Percentiles rank a stretch among this genome's conserved stretches.
phyloP scores from a whole-genome alignment of 2,113 vertebrate genomes.

The Dicentrarchus labrax region DNA sequence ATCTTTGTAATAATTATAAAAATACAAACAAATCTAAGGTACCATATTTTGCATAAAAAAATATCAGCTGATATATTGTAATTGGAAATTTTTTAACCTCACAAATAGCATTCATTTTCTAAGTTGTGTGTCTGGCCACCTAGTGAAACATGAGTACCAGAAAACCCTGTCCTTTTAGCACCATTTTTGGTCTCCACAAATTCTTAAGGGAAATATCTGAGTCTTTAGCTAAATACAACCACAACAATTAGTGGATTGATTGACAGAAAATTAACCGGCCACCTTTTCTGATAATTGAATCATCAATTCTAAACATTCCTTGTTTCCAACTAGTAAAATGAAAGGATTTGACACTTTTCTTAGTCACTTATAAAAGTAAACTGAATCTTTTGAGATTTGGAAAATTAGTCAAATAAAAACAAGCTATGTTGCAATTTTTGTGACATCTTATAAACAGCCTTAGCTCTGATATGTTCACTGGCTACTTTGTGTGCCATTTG shows the following conservation, averaged over 20 bases:
- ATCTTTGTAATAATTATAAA: no score
- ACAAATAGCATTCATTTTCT: neutral
- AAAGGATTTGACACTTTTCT: neutral
- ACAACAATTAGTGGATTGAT: neutral
- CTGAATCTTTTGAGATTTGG: neutral
- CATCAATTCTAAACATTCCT: no score
- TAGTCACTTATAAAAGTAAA: neutral
- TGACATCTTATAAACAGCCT: neutral
- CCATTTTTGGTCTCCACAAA: neutral
- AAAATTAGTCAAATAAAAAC: no score
- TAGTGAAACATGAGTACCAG: neutral
- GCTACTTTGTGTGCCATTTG: neutral
- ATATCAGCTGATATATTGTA: no score
- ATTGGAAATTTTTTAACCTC: no score
- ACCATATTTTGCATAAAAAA: no score
- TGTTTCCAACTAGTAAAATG: neutral
- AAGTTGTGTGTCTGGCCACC: neutral
- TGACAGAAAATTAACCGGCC: neutral
- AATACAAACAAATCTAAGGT: no score
- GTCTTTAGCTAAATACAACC: neutral
- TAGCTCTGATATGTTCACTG: neutral
- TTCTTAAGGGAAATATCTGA: neutral
- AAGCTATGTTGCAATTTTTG: no score
- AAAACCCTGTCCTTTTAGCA: neutral
- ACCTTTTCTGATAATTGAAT: neutral